Evolutionary conservation across 92 coral and sea anemone genomes (phyloP), one percentile per base, ranked within the genome.

Genomic region (Epizoanthus stellaris): DNA sequence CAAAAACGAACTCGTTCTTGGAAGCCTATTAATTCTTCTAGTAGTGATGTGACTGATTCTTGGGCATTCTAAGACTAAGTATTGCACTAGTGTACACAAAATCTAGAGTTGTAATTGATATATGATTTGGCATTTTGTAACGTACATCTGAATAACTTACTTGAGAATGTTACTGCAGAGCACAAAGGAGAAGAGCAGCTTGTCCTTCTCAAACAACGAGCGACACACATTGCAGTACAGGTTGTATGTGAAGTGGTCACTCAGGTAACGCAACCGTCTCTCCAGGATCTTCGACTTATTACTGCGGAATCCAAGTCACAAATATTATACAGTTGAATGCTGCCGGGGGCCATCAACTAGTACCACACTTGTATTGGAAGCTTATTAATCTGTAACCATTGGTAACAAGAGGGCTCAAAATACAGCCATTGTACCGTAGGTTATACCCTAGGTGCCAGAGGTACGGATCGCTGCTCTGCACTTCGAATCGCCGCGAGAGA

Each of bases 221-320:
- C 99, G 95, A 80, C 99, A 97, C 45, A 94, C 99, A 90, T 97
- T 97, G 80, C 99, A 97, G 91, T 97, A 97, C 89, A 97, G 85
- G 80, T 97, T 97, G 91, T 97, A 97, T 11, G 99, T 97, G 67
- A 97, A 97, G 85, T 97, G 99, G 77, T 97, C 99, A 79, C 98
- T 97, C 49, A 97, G 92, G 86, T 97, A 97, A 57, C 99, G 99
- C 72, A 97, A 88, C 59, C 99, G 96, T 34, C 99, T 87, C 81
- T 97, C 99, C 39, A 97, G 84, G 85, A 97, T 97, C 94, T 97
- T 97, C 77, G 99, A 97, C 67, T 97, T 97, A 89, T 97, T 97
- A 88, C 99, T 97, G 76, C 0, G 70, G 80, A 54, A 58, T n/a
- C 43, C 61, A 79, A 40, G 30, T 40, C 19, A 67, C 43, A 34